phyloP scores from a whole-genome alignment of 1,140 invertebrate genomes.

The Drosophila triauraria region DNA sequence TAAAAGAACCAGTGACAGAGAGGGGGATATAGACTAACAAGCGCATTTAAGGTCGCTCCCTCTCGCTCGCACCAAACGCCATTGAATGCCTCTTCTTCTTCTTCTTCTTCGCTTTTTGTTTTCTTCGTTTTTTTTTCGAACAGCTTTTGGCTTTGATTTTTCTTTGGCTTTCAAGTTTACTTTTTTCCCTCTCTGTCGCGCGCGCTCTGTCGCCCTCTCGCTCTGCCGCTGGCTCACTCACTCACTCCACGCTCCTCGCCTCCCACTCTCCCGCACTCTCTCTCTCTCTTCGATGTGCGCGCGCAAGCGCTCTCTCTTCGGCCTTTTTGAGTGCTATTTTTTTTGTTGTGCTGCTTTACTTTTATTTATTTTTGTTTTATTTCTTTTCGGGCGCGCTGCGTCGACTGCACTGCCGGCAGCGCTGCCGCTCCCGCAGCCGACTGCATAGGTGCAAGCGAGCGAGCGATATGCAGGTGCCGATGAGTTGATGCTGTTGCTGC shows the following conservation, averaged over 20 bases:
- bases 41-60: slow-evolving; percentile 21
- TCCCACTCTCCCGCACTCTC: slow-evolving; percentile 56
- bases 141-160: slow-evolving; percentile 80
- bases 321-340: slow-evolving; percentile 59
- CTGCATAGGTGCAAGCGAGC: slow-evolving; percentile 73
- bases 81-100: slow-evolving; percentile 68
- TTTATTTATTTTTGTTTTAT: slow-evolving; percentile 38
- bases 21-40: slow-evolving; percentile 60
- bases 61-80: slow-evolving; percentile 76
- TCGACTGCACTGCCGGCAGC: slow-evolving; percentile 29
- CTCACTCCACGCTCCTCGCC: slow-evolving; percentile 38
- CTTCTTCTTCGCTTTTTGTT: slow-evolving; percentile 36
- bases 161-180: slow-evolving; percentile 74
- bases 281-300: slow-evolving; percentile 27
- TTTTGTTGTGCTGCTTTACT: slow-evolving; percentile 29
- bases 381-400: slow-evolving; percentile 37
- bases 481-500: slow-evolving; percentile 28
- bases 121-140: slow-evolving; percentile 51
- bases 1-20: background rate
- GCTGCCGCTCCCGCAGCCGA: slow-evolving; percentile 15
- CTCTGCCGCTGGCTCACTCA: slow-evolving; percentile 29
- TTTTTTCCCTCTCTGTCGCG: slow-evolving; percentile 33
- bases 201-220: slow-evolving; percentile 25
- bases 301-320: slow-evolving; percentile 49
- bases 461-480: slow-evolving; percentile 77